Evolutionary conservation across 2,113 vertebrate genomes (phyloP), one percentile per base, ranked within the genome.

Genomic region (Haemorhous mexicanus): DNA sequence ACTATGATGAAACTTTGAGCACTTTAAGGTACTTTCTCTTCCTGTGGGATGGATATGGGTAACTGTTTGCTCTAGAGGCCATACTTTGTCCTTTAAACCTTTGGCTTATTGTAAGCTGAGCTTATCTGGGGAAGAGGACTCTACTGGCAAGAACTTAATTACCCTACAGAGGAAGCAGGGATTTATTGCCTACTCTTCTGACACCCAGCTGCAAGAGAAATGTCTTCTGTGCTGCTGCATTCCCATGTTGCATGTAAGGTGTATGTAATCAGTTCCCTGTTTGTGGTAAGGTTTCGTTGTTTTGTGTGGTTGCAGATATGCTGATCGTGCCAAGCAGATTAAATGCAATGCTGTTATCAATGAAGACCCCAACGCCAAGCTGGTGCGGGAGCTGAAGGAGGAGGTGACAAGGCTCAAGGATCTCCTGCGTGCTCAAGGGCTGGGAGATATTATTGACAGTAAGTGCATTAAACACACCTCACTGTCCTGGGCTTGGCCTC

Each of bases 341-440:
- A 99, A 99, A 89, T 99, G 99, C 97, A 99, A 99, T 76, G 99
- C 99, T 43, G 98, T 99, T 89, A 99, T 99, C 97, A 99, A 99
- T 49, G 99, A 99, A 43, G 99, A 99, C 96, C 99, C 99, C 94
- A 99, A 99, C 35, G 99, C 99, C 96, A 99, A 99, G 94, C 97
- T 99, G 96, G 99, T 99, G 97, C 98, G 99, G 37, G 99, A 99
- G 49, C 97, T 99, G 84, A 99, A 99, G 96, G 99, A 99, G 86
- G 99, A 99, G 97, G 99, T 99, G 59, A 97, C 98, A 0, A 98
- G 99, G 33, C 98, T 99, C 50, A 99, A 99, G 97, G 99, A 99
- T 7, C 98, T 99, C 46, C 98, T 99, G 78, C 99, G 98, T 19
- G 99, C 99, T 37, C 99, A 99, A 93, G 99, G 99, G 3, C 98